Conservation (phyloP, 2,797 vertebrate genomes). For the Lutra lutra region DNA sequence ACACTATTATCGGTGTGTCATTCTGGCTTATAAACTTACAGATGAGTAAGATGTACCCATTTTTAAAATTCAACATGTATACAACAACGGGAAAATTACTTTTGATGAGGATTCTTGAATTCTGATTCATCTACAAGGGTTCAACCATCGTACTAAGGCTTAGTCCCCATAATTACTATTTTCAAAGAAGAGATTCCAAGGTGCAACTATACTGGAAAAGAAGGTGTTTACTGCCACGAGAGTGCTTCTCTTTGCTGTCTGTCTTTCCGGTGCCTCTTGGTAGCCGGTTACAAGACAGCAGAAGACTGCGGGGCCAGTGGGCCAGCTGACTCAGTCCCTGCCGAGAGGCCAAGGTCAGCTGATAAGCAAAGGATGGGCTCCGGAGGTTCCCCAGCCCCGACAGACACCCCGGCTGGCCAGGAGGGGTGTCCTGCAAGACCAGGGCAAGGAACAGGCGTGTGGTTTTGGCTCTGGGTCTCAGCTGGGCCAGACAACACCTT, state of each 20-base stretch:
- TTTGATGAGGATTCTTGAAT: background rate
- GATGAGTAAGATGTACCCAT: background rate
- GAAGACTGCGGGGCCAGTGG: background rate
- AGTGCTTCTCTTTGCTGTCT: background rate
- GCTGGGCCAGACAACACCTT: background rate
- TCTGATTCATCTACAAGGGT: background rate
- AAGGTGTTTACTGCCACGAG: background rate
- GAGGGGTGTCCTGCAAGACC: background rate
- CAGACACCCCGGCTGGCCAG: background rate
- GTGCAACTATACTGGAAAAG: background rate
- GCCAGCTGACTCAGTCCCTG: background rate
- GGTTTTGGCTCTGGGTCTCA: background rate
- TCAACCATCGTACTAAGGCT: background rate
- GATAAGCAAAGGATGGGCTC: background rate
- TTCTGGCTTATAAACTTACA: background rate
- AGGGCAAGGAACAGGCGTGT: rapidly evolving
- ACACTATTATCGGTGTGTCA: background rate
- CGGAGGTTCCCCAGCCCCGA: background rate
- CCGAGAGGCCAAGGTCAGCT: background rate
- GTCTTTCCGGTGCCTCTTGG: no score
- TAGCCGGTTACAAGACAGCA: background rate
- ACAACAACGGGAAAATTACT: background rate
- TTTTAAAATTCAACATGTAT: background rate
- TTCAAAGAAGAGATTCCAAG: background rate
- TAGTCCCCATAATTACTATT: background rate